These are phyloP conservation scores for Psephotus haematonotus DNA, from an alignment of 2,113 vertebrate genomes.

Conservation along the genomic window DNA sequence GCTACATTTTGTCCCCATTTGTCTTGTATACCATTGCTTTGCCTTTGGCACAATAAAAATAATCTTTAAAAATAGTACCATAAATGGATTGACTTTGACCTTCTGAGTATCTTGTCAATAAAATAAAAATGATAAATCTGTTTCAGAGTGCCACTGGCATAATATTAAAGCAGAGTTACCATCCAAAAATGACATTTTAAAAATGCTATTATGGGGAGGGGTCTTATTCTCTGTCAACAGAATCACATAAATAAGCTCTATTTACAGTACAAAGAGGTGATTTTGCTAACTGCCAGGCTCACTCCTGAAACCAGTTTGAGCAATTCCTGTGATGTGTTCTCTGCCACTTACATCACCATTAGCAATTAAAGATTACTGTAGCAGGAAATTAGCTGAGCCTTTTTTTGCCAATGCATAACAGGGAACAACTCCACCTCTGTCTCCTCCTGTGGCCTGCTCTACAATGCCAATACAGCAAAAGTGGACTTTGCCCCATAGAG, in stretches of 20 bases:
- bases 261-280: background rate
- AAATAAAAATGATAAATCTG: conserved; percentile 54
- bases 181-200: conserved; percentile 41
- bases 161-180: conserved; percentile 6
- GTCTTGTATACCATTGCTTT: conserved; percentile 27
- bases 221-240: background rate
- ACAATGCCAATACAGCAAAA: background rate
- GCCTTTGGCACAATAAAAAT: conserved; percentile 57
- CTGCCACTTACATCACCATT: conserved; percentile 20
- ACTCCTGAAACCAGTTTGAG: background rate
- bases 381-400: conserved; percentile 52
- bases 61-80: conserved; percentile 51
- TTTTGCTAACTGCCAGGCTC: background rate
- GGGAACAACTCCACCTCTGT: background rate
- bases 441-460: background rate
- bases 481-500: background rate
- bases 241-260: background rate
- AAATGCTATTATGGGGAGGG: background rate
- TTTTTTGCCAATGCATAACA: background rate
- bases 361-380: conserved; percentile 52
- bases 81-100: conserved; percentile 57
- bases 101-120: conserved; percentile 62
- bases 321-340: background rate
- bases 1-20: conserved; percentile 48
- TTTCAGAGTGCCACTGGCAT: background rate